Evolutionary conservation across 2,797 vertebrate species (phyloP).

Genomic region (Spinus olivaceus): DNA sequence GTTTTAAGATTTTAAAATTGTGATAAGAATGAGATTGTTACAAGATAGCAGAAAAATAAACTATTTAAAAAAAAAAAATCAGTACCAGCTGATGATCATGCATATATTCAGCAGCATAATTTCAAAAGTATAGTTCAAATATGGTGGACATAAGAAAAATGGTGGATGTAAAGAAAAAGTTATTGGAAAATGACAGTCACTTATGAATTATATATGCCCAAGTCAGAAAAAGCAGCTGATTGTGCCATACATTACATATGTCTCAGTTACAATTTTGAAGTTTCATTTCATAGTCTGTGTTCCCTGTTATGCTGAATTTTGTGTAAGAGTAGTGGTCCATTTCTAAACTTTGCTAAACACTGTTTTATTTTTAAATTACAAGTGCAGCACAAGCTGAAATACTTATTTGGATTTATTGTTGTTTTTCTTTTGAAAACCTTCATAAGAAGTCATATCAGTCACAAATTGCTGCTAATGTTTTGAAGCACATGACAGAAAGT

Average conservation of each 20-base stretch:
- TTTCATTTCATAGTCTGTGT: background rate
- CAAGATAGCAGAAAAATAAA: background rate
- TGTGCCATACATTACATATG: background rate
- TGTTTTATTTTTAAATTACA: background rate
- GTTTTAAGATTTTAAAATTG: background rate
- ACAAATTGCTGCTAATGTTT: background rate
- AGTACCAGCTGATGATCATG: background rate
- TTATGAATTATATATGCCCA: background rate
- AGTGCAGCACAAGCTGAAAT: background rate
- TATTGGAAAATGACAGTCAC: background rate
- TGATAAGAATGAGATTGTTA: background rate
- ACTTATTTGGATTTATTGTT: background rate
- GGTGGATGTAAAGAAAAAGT: background rate
- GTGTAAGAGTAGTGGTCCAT: background rate
- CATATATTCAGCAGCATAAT: background rate
- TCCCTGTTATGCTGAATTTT: background rate
- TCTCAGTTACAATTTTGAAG: background rate
- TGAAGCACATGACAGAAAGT: background rate
- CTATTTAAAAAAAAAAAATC: background rate
- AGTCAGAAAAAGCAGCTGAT: background rate
- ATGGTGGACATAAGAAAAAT: background rate
- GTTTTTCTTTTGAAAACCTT: background rate
- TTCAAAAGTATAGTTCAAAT: background rate
- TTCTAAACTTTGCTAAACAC: background rate
- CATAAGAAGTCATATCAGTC: background rate